phyloP scores from a whole-genome alignment of 1,140 invertebrate species.

The Sycophaga agraensis region DNA sequence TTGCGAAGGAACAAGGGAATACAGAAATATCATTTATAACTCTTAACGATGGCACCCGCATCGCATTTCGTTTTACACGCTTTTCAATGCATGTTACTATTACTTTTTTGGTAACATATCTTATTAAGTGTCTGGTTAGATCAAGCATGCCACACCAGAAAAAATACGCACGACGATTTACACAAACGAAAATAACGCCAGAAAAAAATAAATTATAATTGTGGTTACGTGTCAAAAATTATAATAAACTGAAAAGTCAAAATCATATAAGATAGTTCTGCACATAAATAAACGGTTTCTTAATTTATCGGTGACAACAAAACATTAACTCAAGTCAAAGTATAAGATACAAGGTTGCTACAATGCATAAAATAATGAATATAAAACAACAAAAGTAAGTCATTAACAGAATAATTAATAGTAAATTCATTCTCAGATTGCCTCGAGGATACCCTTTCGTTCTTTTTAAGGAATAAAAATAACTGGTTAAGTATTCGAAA shows the following conservation, averaged over 20 bases:
- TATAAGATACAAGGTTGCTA: constrained; percentile 1
- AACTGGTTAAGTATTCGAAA: not conserved
- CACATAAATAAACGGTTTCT: too few species aligned
- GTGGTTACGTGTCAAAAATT: not conserved
- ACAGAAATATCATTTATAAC: too few species aligned
- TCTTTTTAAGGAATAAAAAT: not conserved
- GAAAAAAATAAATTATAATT: constrained; percentile 4
- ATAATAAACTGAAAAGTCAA: not conserved
- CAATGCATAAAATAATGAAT: not conserved
- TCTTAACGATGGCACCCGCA: constrained; percentile 4
- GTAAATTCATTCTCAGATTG: constrained; percentile 12
- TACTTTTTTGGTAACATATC: not conserved
- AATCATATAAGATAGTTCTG: not conserved
- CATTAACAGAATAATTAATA: constrained; percentile 1
- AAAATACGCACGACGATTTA: constrained; percentile 35
- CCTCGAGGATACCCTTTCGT: not conserved
- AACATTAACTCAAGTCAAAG: too few species aligned
- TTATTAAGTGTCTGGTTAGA: constrained; percentile 28
- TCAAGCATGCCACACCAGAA: constrained; percentile 44
- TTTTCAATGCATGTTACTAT: constrained; percentile 8
- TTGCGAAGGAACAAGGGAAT: too few species aligned
- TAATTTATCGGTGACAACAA: too few species aligned
- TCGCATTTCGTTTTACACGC: not conserved
- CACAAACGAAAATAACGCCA: constrained; percentile 32
- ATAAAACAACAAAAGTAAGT: not conserved